phyloP scores from a whole-genome alignment of 1,140 invertebrate genomes.

The Spodoptera frugiperda region DNA sequence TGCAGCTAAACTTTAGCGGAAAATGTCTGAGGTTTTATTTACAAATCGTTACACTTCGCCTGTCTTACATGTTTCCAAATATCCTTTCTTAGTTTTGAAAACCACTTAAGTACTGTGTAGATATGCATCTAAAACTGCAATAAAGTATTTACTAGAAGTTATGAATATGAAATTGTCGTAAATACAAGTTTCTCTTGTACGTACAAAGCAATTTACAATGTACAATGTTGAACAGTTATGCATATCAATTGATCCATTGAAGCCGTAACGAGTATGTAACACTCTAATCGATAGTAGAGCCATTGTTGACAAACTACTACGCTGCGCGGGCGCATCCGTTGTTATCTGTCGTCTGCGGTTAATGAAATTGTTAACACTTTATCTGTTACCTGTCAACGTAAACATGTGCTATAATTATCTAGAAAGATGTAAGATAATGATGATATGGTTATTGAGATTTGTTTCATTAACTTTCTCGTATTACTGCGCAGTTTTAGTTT shows the following conservation, averaged over 20 bases:
- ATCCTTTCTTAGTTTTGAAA: not conserved
- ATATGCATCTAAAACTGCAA: not conserved
- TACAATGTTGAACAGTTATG: conserved; percentile 46
- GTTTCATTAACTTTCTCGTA: conserved; percentile 50
- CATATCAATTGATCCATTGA: conserved; percentile 76
- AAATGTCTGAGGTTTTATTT: conserved; percentile 24
- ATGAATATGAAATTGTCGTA: not conserved
- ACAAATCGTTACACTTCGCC: not conserved
- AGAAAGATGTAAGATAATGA: conserved; percentile 9
- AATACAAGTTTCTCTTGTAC: conserved; percentile 39
- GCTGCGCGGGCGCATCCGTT: conserved; percentile 13
- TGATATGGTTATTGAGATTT: not conserved
- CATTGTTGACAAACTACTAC: conserved; percentile 56
- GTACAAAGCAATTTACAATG: conserved; percentile 34
- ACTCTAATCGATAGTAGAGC: conserved; percentile 65
- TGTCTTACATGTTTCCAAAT: not conserved
- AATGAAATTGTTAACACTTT: conserved; percentile 23
- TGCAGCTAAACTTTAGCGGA: conserved; percentile 3
- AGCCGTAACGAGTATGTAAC: conserved; percentile 65
- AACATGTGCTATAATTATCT: conserved; percentile 6
- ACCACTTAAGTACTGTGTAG: not conserved
- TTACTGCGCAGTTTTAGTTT: conserved; percentile 26
- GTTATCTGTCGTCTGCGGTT: conserved; percentile 32
- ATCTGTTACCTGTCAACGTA: conserved; percentile 30
- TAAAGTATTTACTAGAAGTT: conserved; percentile 3